Evolutionary conservation across 2,888 invertebrate genomes (phyloP), one percentile per base, ranked within the genome.

Genomic region (Thera obeliscata): DNA sequence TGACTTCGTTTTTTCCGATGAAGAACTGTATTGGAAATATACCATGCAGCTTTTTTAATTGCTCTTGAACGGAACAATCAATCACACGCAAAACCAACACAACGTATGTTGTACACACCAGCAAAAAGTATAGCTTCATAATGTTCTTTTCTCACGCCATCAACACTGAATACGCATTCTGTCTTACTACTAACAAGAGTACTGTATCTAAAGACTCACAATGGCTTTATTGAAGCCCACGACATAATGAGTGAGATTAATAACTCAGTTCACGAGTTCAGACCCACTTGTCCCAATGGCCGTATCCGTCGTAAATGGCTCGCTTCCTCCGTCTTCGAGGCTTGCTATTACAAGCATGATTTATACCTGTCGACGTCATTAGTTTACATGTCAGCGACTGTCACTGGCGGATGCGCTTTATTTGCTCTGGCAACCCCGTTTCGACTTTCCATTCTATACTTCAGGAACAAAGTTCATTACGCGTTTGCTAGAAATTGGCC

Each of bases 231-330:
- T 82, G 79, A 81, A 76, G 74, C 74, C 76, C 77, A 64, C 70
- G 63, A 75, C 74, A 76, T 82, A 85, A 85, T 82, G 80, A 85
- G 81, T 66, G 73, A 80, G 82, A 82, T 84, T 86, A 85, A 86
- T 86, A 84, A 81, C 79, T 80, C 78, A 73, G 81, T 81, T 80
- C 78, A 82, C 78, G 82, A 77, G 82, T 83, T 84, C 82, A 82
- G 74, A 75, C 66, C 88, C 84, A 88, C 85, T 88, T 87, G 87
- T 86, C 83, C 87, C 89, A 90, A 86, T 90, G 85, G 87, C 83
- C 86, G 85, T 91, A 90, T 92, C 93, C 92, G 93, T 88, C 84
- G 91, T 90, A 93, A 93, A 93, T 93, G 87, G 88, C 72, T 90
- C 81, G 87, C 82, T 92, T 93, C 93, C 93, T 92, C 78, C 86